phyloP scores from a whole-genome alignment of 2,888 invertebrate species.

The Cheilosia pagana region DNA sequence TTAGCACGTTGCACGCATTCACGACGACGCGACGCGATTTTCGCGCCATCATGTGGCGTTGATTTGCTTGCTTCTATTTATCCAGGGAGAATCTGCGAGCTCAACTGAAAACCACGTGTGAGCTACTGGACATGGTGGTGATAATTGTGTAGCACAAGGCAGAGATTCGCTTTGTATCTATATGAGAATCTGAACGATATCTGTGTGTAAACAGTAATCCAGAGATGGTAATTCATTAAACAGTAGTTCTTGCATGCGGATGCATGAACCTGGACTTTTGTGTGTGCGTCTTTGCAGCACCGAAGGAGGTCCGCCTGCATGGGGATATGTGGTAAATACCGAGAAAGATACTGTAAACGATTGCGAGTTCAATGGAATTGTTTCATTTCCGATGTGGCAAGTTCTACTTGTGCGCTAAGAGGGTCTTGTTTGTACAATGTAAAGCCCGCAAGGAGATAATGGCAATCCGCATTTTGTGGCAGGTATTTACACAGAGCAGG shows the following conservation, averaged over 20 bases:
- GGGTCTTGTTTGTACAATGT: background rate
- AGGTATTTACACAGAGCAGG: constrained; percentile 32
- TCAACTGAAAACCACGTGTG: constrained; percentile 3
- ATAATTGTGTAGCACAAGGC: constrained; percentile 30
- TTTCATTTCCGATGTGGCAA: constrained; percentile 17
- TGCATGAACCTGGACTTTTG: background rate
- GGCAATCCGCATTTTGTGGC: constrained; percentile 37
- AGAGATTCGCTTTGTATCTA: constrained; percentile 13
- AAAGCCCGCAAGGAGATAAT: constrained; percentile 31
- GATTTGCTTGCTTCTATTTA: constrained; percentile 23
- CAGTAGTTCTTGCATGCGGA: constrained; percentile 16
- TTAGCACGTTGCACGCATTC: constrained; percentile 67
- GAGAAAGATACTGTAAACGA: constrained; percentile 15
- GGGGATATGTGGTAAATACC: constrained; percentile 9
- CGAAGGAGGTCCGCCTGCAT: background rate
- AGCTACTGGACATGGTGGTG: background rate
- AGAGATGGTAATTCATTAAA: constrained; percentile 14
- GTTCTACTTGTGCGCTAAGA: background rate
- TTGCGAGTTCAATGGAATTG: constrained; percentile 43
- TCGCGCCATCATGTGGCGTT: constrained; percentile 19
- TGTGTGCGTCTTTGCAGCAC: background rate
- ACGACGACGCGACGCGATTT: constrained; percentile 43
- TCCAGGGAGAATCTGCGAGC: constrained; percentile 1
- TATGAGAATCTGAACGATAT: constrained; percentile 1
- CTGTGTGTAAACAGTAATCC: constrained; percentile 14